A percentile compares a stretch with the other conserved stretches of the same genome.
phyloP scores from a whole-genome alignment of 2,888 invertebrate genomes.

The Noctua pronuba region DNA sequence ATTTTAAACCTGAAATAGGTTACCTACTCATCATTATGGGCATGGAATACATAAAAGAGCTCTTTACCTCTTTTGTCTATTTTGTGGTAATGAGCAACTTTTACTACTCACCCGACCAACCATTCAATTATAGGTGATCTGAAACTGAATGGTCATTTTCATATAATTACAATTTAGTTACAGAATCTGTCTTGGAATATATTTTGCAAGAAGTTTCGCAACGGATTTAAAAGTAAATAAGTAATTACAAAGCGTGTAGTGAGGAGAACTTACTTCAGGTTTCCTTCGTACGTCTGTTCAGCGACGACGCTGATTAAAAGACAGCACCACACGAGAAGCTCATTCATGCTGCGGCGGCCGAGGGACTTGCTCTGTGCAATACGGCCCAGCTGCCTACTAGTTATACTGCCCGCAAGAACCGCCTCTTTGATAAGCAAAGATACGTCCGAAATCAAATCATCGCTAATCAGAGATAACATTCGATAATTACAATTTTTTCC shows the following conservation, averaged over 20 bases:
- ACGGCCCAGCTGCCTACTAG: not conserved
- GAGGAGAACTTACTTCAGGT: not conserved
- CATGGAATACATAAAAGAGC: too few relatives aligned
- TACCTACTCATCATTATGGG: too few relatives aligned
- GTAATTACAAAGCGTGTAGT: not conserved
- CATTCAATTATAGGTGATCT: too few relatives aligned
- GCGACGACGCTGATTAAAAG: conserved; percentile 37
- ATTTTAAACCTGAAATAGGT: too few relatives aligned
- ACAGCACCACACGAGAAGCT: conserved; percentile 33
- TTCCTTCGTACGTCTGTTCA: conserved; percentile 19
- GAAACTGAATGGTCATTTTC: too few relatives aligned
- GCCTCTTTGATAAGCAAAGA: conserved; percentile 38
- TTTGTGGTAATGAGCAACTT: too few relatives aligned
- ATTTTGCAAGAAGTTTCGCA: too few relatives aligned
- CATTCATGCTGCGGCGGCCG: conserved; percentile 27
- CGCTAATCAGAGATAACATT: conserved; percentile 19
- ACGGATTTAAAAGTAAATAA: too few relatives aligned
- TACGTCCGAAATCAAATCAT: conserved; percentile 12
- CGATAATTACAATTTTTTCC: not conserved
- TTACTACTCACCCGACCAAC: too few relatives aligned
- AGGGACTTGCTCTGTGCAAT: conserved; percentile 19
- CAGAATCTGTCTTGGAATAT: too few relatives aligned
- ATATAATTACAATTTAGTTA: too few relatives aligned
- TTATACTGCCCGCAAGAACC: conserved; percentile 31
- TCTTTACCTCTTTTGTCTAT: too few relatives aligned